Conservation (phyloP, 2,113 vertebrate species). For the Camelus dromedarius region DNA sequence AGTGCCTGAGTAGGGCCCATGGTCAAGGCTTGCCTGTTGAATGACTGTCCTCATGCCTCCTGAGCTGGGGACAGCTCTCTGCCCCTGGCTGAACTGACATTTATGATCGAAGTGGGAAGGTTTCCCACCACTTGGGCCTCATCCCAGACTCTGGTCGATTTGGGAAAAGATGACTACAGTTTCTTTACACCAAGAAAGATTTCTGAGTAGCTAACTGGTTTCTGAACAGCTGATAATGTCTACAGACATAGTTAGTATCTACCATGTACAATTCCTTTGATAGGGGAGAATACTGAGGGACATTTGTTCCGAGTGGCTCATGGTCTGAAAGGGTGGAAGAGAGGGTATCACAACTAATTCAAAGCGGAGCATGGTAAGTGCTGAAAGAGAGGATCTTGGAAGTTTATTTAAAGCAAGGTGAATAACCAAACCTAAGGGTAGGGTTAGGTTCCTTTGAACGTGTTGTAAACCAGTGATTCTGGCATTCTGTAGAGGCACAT, state of each 20-base stretch:
- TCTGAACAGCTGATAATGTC: background rate
- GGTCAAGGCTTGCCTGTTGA: background rate
- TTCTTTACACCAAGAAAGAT: background rate
- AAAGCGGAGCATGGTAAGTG: background rate
- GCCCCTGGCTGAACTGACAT: background rate
- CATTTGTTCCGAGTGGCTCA: background rate
- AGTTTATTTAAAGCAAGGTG: background rate
- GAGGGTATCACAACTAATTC: background rate
- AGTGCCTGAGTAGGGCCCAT: background rate
- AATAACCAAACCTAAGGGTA: background rate
- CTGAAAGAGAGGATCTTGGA: background rate
- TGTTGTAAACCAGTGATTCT: background rate
- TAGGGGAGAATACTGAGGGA: no score
- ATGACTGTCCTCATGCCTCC: constrained; percentile 14
- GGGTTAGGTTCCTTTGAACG: background rate
- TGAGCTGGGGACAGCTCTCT: background rate
- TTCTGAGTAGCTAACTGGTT: background rate
- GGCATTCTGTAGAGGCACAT: background rate
- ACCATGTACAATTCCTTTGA: background rate
- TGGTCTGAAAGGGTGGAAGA: background rate
- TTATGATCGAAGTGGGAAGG: background rate
- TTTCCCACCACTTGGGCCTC: background rate
- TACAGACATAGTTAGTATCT: background rate
- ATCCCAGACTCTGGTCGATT: constrained; percentile 25
- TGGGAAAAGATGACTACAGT: background rate